These are phyloP conservation scores for Taxidea taxus DNA, from an alignment of 2,113 vertebrate species.

Conservation along the genomic window DNA sequence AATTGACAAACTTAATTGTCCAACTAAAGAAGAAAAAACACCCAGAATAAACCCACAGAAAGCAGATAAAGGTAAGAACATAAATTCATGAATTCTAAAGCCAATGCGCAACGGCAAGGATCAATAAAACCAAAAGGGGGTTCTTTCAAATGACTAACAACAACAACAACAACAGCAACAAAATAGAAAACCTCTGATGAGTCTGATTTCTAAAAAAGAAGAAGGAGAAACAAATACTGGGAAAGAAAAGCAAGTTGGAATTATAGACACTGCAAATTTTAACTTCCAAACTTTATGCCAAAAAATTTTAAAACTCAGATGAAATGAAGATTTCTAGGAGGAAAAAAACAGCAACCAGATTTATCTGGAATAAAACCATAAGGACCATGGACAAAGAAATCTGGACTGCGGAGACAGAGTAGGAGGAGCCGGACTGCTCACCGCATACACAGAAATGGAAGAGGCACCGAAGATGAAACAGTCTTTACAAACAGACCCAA, in stretches of 20 bases:
- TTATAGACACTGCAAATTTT: neutral
- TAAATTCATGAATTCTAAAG: slow-evolving; percentile 33
- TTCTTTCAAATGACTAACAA: neutral
- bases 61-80: neutral
- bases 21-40: neutral
- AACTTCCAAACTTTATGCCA: neutral
- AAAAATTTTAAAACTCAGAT: neutral
- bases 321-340: neutral
- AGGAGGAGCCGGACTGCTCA: neutral
- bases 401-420: neutral
- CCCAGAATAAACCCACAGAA: neutral
- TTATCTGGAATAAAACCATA: neutral
- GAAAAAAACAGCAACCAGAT: neutral
- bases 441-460: neutral
- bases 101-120: neutral
- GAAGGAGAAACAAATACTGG: neutral
- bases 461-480: neutral
- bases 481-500: neutral
- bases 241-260: slow-evolving; percentile 2
- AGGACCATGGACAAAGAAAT: neutral
- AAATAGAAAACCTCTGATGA: neutral
- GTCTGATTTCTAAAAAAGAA: neutral
- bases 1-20: neutral
- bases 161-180: neutral
- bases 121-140: neutral